Evolutionary conservation across 2,113 vertebrate species (phyloP), one percentile per base, ranked within the genome.

Genomic region (Menura novaehollandiae): DNA sequence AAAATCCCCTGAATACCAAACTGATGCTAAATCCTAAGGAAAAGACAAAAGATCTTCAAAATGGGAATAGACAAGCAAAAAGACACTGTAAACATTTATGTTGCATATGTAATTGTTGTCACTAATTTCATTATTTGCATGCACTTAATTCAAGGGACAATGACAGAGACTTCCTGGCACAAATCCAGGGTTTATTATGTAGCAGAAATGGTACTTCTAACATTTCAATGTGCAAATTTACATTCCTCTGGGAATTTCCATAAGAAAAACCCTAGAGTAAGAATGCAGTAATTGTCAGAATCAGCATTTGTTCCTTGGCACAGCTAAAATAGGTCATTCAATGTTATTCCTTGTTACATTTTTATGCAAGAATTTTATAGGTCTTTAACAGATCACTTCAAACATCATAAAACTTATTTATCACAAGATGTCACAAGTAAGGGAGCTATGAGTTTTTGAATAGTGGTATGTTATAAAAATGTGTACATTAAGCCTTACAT

Each of bases 251-350:
- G 73, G 91, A 91, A 85, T 93, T 91, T 55, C 64, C 88, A 46
- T 22, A n/a, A 63, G 82, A 89, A 92, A 94, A 85, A 33, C 49
- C 84, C 86, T 60, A 17, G 55, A 88, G 67, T 87, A 56, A 88
- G 62, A 94, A 81, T 6, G 23, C 62, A 86, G 30, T 56, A 89
- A 87, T 89, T 93, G 88, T 93, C 80, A 94, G 83, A 81, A 96
- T 68, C 76, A 73, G 86, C 69, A 53, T 59, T 94, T 93, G 69
- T 51, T 91, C 79, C 69, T 68, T 66, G 78, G 91, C 93, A 96
- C 32, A 96, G 80, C 44, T 92, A 73, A 97, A 95, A 91, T 81
- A 95, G 76, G 86, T 96, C 96, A 91, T 52, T 87, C 37, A 22
- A 7, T 73, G 35, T 66, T 93, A 66, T 35, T 85, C 66, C 78